Base-by-base conservation (phyloP, 92 coral and sea anemone species). In the Muricea muricata region DNA sequence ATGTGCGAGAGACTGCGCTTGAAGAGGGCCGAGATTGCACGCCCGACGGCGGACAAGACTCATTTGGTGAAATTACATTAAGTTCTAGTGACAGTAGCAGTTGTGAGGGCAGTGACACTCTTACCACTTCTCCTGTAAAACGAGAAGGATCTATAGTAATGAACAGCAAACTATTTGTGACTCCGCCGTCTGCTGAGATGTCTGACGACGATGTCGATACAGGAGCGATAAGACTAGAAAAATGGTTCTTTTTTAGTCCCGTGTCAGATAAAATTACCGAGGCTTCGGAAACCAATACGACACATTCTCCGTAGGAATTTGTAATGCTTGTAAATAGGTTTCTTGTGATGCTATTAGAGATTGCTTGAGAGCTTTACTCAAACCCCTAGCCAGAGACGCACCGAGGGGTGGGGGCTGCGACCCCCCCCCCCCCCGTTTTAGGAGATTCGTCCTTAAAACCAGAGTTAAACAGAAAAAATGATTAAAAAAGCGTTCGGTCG, bases 211-310 rank as follows among this genome's bases (percentile, higher is more conserved):
- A 78, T 56, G 48, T 56, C 17, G 83, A 78, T 3, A 40, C 61
- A 21, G 20, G 69, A n/a, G 30, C 83, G 11, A 39, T 78, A 56
- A 34, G 71, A 56, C 65, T 78, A 58, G 83, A 78, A 14, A 78
- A 78, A 57, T 78, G 83, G 83, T 78, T 78, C 71, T 78, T 78
- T 56, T 78, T 78, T 39, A 56, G 71, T 56, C 83, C 83, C 14
- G 65, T 32, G 46, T 32, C 61, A 47, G 80, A 48, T 3, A 40
- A 78, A 24, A 57, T 34, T 18, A 30, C 6, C 12, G 70, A 63
- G 2, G 21, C 37, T 63, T 8, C 18, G n/a, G 18, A 63, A 29
- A 63, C 35, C 18, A 54, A n/a, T 15, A 25, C 0, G 6, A 28
- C 70, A n/a, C 30, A 63, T 35, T 63, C 60, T 52, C 5, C 3